Evolutionary conservation across 2,888 invertebrate species (phyloP).

Genomic region (Neuroscelio doddi): DNA sequence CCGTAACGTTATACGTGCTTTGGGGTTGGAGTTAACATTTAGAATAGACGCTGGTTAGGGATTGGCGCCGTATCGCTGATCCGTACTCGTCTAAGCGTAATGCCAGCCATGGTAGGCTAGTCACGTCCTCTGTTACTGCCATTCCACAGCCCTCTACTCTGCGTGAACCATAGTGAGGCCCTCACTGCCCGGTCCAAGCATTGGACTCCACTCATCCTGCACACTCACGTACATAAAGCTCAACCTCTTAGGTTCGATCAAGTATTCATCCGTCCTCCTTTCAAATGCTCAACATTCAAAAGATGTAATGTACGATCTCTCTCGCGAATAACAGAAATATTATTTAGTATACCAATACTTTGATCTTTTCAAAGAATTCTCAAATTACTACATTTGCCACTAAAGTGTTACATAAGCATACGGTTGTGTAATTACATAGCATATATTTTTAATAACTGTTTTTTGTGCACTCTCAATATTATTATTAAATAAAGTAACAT

Average conservation of each 20-base stretch:
- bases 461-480: too few species aligned
- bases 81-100: constrained; percentile 63
- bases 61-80: constrained; percentile 67
- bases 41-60: constrained; percentile 51
- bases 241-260: constrained; percentile 57
- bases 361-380: background rate
- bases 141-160: constrained; percentile 54
- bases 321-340: constrained; percentile 37
- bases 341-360: constrained; percentile 30
- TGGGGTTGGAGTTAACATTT: constrained; percentile 43
- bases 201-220: constrained; percentile 50
- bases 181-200: constrained; percentile 47
- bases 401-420: too few species aligned
- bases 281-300: constrained; percentile 44
- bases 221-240: constrained; percentile 46
- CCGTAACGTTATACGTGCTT: constrained; percentile 46
- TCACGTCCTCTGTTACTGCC: constrained; percentile 62
- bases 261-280: constrained; percentile 56
- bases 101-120: constrained; percentile 63
- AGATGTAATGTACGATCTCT: constrained; percentile 33
- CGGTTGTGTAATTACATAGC: too few species aligned
- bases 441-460: too few species aligned
- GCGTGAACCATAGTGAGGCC: constrained; percentile 49
- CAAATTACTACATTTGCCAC: too few species aligned
- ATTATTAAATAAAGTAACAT: too few species aligned